phyloP scores from a whole-genome alignment of 1,140 invertebrate genomes.

The Ceratosolen fusciceps region DNA sequence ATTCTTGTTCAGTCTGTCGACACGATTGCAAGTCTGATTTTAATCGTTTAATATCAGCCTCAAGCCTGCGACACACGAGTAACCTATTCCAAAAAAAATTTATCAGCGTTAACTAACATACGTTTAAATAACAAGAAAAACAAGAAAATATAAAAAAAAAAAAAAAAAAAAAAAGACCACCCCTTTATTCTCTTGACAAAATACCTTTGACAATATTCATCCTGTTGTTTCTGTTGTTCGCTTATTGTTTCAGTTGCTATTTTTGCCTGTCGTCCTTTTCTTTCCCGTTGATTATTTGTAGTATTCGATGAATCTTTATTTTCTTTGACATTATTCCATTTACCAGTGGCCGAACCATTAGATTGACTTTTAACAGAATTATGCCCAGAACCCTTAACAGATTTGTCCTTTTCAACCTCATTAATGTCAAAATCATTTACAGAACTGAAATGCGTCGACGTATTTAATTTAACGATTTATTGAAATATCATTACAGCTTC shows the following conservation, averaged over 20 bases:
- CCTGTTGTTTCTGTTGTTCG: slow-evolving; percentile 75
- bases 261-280: slow-evolving; percentile 73
- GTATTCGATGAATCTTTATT: slow-evolving; percentile 68
- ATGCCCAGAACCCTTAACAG: slow-evolving; percentile 63
- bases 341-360: slow-evolving; percentile 65
- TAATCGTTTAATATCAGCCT: slow-evolving; percentile 84
- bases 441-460: slow-evolving; percentile 65
- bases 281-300: slow-evolving; percentile 75
- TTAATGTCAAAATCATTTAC: slow-evolving; percentile 74
- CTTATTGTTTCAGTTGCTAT: slow-evolving; percentile 71
- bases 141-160: too few relatives aligned
- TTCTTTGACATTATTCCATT: slow-evolving; percentile 72
- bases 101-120: background rate
- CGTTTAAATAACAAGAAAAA: background rate
- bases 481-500: too few relatives aligned
- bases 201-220: slow-evolving; percentile 76
- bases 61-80: slow-evolving; percentile 73
- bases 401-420: slow-evolving; percentile 74
- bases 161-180: background rate
- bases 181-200: slow-evolving; percentile 9
- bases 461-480: slow-evolving; percentile 34
- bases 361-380: slow-evolving; percentile 66
- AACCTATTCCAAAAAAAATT: slow-evolving; percentile 60
- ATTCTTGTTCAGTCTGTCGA: slow-evolving; percentile 86
- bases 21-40: slow-evolving; percentile 84